Evolutionary conservation across 2,797 vertebrate species (phyloP).

Genomic region (Diglossa cyanea): DNA sequence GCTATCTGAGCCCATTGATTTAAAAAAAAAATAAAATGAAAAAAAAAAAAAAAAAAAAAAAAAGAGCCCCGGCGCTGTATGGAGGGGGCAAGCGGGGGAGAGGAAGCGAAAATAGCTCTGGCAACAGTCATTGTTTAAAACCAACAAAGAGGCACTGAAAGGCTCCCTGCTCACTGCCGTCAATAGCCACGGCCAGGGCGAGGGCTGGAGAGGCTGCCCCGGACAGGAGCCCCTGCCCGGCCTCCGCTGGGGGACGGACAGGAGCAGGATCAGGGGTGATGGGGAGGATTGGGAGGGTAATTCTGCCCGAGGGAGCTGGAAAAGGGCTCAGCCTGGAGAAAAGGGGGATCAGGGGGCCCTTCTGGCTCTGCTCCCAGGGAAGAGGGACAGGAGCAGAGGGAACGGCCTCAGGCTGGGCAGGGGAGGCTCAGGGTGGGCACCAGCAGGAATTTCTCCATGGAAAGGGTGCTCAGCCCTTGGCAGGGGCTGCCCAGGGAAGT

Average conservation of each 20-base stretch:
- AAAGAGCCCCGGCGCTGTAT: neutral
- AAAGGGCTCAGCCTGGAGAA: neutral
- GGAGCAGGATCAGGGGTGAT: rapidly evolving
- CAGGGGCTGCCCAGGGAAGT: neutral
- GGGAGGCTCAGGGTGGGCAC: rapidly evolving
- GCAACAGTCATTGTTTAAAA: conserved; percentile 69
- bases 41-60: neutral
- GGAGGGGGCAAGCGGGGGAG: neutral
- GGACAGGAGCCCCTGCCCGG: neutral
- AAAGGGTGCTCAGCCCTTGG: rapidly evolving
- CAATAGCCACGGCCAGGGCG: conserved; percentile 37
- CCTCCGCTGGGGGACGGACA: neutral
- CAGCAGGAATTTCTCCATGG: neutral
- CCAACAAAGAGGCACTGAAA: conserved; percentile 69
- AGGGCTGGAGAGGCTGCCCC: neutral
- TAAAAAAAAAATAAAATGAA: neutral
- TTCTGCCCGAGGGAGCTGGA: neutral
- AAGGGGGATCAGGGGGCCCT: neutral
- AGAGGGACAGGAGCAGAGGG: neutral
- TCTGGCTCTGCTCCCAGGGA: neutral
- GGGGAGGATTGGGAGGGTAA: rapidly evolving
- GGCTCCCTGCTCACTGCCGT: conserved; percentile 4
- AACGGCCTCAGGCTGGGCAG: rapidly evolving
- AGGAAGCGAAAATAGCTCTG: conserved; percentile 51
- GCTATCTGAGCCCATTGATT: conserved; percentile 40